phyloP scores from a whole-genome alignment of 2,888 invertebrate genomes.

The Aradus depressus region DNA sequence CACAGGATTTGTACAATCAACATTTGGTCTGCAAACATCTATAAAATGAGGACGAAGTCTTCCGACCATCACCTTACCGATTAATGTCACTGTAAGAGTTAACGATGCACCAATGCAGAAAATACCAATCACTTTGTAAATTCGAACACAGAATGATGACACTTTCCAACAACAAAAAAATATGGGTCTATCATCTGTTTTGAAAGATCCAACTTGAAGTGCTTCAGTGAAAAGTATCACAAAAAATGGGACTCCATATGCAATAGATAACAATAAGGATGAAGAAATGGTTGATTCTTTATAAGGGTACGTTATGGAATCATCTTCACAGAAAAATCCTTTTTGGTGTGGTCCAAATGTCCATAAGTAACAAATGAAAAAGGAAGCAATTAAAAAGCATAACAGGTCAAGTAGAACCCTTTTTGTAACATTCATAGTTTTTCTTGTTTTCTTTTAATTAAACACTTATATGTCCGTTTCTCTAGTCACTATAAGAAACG shows the following conservation, averaged over 20 bases:
- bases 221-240: slow-evolving; percentile 43
- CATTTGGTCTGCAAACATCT: slow-evolving; percentile 67
- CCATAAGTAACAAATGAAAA: too few relatives aligned
- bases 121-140: slow-evolving; percentile 66
- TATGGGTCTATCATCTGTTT: background rate
- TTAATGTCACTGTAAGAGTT: slow-evolving; percentile 77
- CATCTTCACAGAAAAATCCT: slow-evolving; percentile 94
- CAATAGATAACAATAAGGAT: slow-evolving; percentile 62
- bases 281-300: slow-evolving; percentile 70
- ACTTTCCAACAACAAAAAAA: slow-evolving; percentile 37
- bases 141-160: too few relatives aligned
- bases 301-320: slow-evolving; percentile 78
- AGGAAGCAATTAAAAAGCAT: too few relatives aligned
- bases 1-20: slow-evolving; percentile 44
- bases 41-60: slow-evolving; percentile 90
- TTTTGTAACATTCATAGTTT: too few relatives aligned
- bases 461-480: too few relatives aligned
- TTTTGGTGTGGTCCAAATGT: slow-evolving; percentile 70
- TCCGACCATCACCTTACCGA: slow-evolving; percentile 88
- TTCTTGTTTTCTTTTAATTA: too few relatives aligned
- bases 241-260: slow-evolving; percentile 57
- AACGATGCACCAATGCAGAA: slow-evolving; percentile 79
- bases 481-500: too few relatives aligned
- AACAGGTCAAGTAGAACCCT: too few relatives aligned
- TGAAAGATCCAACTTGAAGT: background rate